Conservation (phyloP, 2,797 vertebrate genomes). For the Picus viridis region DNA sequence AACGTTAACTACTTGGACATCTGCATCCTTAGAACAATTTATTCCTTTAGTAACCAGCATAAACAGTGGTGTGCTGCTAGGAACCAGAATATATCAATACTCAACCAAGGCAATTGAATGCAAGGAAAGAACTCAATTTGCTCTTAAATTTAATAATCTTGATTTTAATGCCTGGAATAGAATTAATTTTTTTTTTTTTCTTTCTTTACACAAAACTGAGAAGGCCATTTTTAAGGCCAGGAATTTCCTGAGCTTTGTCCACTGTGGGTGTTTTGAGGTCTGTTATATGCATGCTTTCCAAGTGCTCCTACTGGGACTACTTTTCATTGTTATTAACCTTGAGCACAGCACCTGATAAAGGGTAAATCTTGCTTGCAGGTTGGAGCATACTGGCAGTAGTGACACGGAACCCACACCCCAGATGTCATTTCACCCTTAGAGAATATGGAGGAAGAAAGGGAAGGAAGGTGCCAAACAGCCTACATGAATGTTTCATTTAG, state of each 20-base stretch:
- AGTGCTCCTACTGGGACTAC: neutral
- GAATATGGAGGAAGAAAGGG: neutral
- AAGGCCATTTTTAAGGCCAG: conserved; percentile 31
- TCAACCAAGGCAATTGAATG: conserved; percentile 46
- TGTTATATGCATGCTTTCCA: neutral
- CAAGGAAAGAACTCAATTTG: conserved; percentile 51
- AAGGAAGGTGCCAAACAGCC: conserved; percentile 1
- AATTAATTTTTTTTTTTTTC: neutral
- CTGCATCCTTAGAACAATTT: conserved; percentile 72
- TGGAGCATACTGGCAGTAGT: neutral
- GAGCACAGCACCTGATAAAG: neutral
- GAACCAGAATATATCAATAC: conserved; percentile 36
- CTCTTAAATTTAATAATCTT: conserved; percentile 49
- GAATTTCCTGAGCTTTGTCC: conserved; percentile 53
- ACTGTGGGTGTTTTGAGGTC: conserved; percentile 10
- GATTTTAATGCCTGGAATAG: conserved; percentile 21
- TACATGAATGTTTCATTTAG: conserved; percentile 4
- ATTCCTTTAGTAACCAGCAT: conserved; percentile 65
- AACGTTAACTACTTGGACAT: conserved; percentile 72
- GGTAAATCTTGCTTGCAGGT: neutral
- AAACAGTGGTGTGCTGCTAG: conserved; percentile 65
- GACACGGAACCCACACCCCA: conserved; percentile 10
- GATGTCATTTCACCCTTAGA: neutral
- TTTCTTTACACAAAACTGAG: conserved; percentile 35
- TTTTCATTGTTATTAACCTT: conserved; percentile 42